phyloP scores from a whole-genome alignment of 2,113 vertebrate species.

The Felis chaus region DNA sequence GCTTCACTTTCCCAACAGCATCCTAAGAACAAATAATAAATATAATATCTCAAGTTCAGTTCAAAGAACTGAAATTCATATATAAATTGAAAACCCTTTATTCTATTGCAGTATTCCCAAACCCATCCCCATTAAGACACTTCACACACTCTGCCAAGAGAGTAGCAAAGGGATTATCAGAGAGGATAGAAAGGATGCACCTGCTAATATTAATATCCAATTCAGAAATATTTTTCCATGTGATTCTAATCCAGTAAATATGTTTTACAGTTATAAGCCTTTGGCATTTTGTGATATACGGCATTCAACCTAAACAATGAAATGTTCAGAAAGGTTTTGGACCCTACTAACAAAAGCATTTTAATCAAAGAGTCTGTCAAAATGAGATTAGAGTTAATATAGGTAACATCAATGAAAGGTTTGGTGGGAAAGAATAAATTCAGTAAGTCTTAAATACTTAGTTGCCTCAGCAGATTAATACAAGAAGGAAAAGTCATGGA shows the following conservation, averaged over 20 bases:
- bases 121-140: neutral
- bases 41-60: neutral
- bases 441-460: conserved; percentile 17
- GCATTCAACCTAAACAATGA: neutral
- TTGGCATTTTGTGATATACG: neutral
- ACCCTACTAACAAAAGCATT: neutral
- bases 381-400: neutral
- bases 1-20: neutral
- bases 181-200: neutral
- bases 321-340: neutral
- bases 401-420: neutral
- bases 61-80: neutral
- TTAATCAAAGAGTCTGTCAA: conserved; percentile 30
- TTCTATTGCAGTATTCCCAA: neutral
- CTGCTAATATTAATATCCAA: neutral
- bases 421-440: conserved; percentile 14
- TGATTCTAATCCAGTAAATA: neutral
- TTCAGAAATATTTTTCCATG: neutral
- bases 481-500: neutral
- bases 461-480: neutral
- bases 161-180: neutral
- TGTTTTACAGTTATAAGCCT: neutral
- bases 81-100: neutral
- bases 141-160: neutral
- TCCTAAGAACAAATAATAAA: neutral